Percentiles rank a stretch among this genome's conserved stretches.
Evolutionary conservation across 2,113 vertebrate genomes (phyloP).

Genomic region (Catharus bicknelli): DNA sequence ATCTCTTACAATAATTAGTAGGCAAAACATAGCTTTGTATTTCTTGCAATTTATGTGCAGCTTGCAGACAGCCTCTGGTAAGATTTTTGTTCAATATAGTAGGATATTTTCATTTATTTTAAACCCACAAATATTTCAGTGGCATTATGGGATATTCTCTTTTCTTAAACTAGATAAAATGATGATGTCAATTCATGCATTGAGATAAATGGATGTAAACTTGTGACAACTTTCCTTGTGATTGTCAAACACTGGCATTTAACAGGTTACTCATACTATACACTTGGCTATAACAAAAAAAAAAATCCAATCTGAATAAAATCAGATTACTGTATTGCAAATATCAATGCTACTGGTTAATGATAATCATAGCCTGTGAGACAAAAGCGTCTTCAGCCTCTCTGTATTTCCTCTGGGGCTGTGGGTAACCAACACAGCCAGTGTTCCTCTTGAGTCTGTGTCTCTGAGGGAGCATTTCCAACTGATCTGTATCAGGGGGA

Average conservation of each 20-base stretch:
- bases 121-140: background rate
- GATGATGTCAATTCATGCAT: background rate
- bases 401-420: background rate
- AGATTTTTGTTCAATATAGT: background rate
- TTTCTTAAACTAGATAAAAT: background rate
- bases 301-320: background rate
- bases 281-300: background rate
- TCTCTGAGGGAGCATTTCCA: background rate
- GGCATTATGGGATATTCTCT: background rate
- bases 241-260: background rate
- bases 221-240: background rate
- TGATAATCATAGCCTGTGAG: background rate
- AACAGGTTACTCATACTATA: background rate
- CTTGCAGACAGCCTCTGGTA: background rate
- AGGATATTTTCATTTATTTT: background rate
- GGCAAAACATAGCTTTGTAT: background rate
- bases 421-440: background rate
- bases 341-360: background rate
- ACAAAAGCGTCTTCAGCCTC: background rate
- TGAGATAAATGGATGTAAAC: background rate
- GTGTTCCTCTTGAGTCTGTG: fast-evolving
- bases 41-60: slow-evolving; percentile 23
- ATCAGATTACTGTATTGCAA: background rate
- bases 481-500: background rate
- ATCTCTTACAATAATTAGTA: background rate